Evolutionary conservation across 2,113 vertebrate genomes (phyloP).

Genomic region (Ameiurus melas): DNA sequence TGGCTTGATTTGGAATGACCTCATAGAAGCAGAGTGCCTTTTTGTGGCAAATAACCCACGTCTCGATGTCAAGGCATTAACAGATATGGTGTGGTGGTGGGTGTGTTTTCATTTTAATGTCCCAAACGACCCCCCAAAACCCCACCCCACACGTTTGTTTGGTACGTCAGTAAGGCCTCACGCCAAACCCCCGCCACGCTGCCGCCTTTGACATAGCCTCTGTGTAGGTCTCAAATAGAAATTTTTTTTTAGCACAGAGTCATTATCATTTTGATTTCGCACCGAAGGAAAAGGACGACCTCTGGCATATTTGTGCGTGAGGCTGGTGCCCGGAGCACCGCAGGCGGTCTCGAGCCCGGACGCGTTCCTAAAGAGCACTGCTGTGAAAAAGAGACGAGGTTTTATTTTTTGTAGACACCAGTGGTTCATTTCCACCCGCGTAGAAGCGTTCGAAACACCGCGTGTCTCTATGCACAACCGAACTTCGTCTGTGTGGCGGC

Average conservation of each 20-base stretch:
- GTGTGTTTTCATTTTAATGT: constrained; percentile 68
- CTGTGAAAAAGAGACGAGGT: constrained; percentile 45
- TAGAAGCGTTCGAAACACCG: neutral
- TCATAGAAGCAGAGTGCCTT: constrained; percentile 61
- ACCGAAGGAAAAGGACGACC: constrained; percentile 66
- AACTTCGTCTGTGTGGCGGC: neutral
- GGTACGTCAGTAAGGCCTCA: constrained; percentile 65
- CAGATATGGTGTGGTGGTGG: constrained; percentile 60
- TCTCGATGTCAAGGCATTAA: constrained; percentile 71
- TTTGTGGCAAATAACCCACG: constrained; percentile 65
- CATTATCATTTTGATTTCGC: constrained; percentile 76
- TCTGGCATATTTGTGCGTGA: constrained; percentile 64
- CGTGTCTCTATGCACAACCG: neutral
- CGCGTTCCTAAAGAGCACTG: constrained; percentile 32
- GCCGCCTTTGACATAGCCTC: constrained; percentile 72
- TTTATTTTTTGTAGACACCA: constrained; percentile 30
- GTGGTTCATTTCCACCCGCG: neutral
- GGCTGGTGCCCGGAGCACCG: constrained; percentile 36
- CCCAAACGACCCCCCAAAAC: constrained; percentile 49
- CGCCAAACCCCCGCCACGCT: constrained; percentile 51
- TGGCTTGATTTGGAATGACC: constrained; percentile 65
- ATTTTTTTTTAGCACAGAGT: constrained; percentile 72
- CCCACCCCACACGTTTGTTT: constrained; percentile 41
- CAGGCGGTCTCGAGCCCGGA: constrained; percentile 46
- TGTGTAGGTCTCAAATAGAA: constrained; percentile 68